These are phyloP conservation scores for Gnathonemus echidnorhynchus DNA, from an alignment of 2,113 vertebrate genomes.

Conservation along the genomic window DNA sequence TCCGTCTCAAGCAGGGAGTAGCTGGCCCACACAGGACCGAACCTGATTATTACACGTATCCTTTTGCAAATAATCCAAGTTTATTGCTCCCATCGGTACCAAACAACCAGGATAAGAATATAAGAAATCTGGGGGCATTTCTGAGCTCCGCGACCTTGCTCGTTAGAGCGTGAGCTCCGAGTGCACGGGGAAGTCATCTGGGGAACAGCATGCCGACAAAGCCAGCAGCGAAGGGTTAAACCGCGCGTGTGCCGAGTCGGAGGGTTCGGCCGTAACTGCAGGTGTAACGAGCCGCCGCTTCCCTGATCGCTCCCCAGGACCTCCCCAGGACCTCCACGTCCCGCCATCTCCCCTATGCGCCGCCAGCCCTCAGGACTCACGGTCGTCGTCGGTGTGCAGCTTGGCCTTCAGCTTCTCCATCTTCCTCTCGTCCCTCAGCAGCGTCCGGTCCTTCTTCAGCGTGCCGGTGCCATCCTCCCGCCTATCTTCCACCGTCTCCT, in stretches of 20 bases:
- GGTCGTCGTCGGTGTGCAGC: conserved; percentile 94
- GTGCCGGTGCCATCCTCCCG: conserved; percentile 89
- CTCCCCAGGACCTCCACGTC: not conserved
- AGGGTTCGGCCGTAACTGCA: not conserved
- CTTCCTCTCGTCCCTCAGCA: conserved; percentile 88
- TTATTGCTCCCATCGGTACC: conserved; percentile 15
- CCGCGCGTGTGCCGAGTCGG: not conserved
- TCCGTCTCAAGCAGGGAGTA: not conserved
- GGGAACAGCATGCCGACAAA: not conserved
- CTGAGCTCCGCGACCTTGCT: conserved; percentile 22
- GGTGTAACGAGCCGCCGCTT: not conserved
- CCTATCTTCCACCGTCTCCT: conserved; percentile 83
- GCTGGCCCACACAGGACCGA: not conserved
- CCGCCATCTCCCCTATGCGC: not conserved
- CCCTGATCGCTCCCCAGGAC: too few relatives aligned
- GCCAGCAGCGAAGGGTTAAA: not conserved
- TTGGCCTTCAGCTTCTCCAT: conserved; percentile 99
- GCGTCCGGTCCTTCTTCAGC: conserved; percentile 84
- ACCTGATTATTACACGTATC: not conserved
- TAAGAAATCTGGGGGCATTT: conserved; percentile 24
- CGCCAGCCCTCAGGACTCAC: conserved; percentile 61
- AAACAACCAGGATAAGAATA: conserved; percentile 30
- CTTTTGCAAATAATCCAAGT: not conserved
- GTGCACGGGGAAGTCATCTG: not conserved
- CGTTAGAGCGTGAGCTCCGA: not conserved